Evolutionary conservation across 2,113 vertebrate genomes (phyloP).

Genomic region (Sylvia atricapilla): DNA sequence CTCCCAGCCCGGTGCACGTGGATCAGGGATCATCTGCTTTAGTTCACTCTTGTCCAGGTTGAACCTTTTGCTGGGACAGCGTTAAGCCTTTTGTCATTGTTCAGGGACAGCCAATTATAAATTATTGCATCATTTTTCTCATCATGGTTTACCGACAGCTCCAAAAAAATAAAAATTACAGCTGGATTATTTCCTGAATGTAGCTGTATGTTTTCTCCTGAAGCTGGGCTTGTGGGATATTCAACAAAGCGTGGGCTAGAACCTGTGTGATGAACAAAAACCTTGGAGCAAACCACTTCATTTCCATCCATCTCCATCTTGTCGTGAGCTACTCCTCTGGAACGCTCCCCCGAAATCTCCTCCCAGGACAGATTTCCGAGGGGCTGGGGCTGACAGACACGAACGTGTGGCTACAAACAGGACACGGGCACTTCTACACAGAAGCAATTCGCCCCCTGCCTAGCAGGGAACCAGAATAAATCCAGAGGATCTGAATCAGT

Average conservation of each 20-base stretch:
- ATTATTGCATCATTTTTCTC: not conserved
- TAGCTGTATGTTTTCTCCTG: not conserved
- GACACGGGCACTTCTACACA: slow-evolving; percentile 51
- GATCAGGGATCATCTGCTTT: not conserved
- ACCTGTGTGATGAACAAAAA: not conserved
- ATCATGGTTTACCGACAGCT: not conserved
- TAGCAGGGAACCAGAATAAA: slow-evolving; percentile 56
- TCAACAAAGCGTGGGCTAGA: not conserved
- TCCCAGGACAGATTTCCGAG: not conserved
- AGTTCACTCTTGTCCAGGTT: not conserved
- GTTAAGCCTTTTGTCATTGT: not conserved
- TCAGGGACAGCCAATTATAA: not conserved
- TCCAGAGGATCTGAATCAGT: slow-evolving; percentile 22
- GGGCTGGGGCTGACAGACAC: not conserved
- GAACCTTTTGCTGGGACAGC: not conserved
- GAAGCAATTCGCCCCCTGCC: slow-evolving; percentile 68
- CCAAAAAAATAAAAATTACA: not conserved
- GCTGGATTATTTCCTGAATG: not conserved
- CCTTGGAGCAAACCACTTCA: not conserved
- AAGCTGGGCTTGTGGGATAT: not conserved
- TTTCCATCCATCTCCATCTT: not conserved
- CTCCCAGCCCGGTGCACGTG: rapidly evolving
- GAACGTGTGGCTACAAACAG: not conserved
- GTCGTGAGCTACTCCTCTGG: not conserved
- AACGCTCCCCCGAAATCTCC: not conserved